phyloP scores from a whole-genome alignment of 2,888 invertebrate species.

The Volucella zonaria region DNA sequence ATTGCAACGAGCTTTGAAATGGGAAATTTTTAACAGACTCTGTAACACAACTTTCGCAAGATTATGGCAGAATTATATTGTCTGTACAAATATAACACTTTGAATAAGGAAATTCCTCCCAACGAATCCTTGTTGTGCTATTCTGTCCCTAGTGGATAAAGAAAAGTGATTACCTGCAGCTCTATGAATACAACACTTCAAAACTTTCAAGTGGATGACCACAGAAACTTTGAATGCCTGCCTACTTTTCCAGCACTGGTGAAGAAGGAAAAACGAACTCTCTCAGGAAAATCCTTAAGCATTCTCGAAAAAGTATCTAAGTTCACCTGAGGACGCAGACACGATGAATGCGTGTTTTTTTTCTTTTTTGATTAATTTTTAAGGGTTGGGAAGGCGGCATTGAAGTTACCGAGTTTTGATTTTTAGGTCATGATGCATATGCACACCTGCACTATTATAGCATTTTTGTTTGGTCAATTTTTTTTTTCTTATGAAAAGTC shows the following conservation, averaged over 20 bases:
- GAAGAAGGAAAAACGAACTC: conserved; percentile 1
- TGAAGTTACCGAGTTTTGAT: conserved; percentile 51
- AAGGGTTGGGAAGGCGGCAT: conserved; percentile 21
- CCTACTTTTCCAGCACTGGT: not conserved
- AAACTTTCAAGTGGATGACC: not conserved
- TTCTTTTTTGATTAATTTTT: conserved; percentile 11
- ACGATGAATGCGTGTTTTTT: conserved; percentile 1
- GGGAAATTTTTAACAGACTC: too few relatives aligned
- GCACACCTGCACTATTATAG: not conserved
- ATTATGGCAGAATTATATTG: too few relatives aligned
- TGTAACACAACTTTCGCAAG: too few relatives aligned
- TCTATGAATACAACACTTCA: not conserved
- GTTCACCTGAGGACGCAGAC: conserved; percentile 7
- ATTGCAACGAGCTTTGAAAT: too few relatives aligned
- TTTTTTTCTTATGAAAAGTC: conserved; percentile 12
- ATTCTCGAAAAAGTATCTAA: not conserved
- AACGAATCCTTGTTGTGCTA: too few relatives aligned
- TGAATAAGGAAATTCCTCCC: too few relatives aligned
- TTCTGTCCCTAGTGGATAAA: not conserved
- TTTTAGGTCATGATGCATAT: conserved; percentile 46
- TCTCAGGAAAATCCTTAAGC: conserved; percentile 7
- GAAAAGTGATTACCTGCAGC: not conserved
- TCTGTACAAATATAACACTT: too few relatives aligned
- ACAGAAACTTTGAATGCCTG: not conserved
- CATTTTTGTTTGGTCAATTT: not conserved